Evolutionary conservation across 1,140 invertebrate genomes (phyloP).

Genomic region (Gryon sp.): DNA sequence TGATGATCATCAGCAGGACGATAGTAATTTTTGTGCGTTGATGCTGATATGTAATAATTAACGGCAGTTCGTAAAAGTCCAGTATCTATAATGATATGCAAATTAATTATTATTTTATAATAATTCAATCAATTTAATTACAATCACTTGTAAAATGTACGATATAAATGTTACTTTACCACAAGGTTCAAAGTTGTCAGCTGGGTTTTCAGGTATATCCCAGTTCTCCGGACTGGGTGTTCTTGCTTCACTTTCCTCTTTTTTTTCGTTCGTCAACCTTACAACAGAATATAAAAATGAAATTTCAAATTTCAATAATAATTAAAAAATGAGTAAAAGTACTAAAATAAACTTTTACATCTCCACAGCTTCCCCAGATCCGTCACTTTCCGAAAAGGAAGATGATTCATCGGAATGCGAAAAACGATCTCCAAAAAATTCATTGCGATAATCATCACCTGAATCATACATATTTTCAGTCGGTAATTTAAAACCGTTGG

Average conservation of each 20-base stretch:
- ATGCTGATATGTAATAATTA: constrained; percentile 10
- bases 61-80: neutral
- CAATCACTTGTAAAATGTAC: no score
- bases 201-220: constrained; percentile 1
- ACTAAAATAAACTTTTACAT: neutral
- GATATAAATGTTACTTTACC: constrained; percentile 16
- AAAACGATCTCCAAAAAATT: no score
- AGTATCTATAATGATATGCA: constrained; percentile 11
- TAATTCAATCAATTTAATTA: neutral
- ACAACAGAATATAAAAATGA: neutral
- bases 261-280: neutral
- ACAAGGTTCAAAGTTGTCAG: constrained; percentile 24
- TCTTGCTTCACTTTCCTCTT: constrained; percentile 1
- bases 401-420: neutral
- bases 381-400: neutral
- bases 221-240: constrained; percentile 21
- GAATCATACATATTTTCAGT: no score
- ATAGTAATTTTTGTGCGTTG: constrained; percentile 18
- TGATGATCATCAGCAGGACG: constrained; percentile 45
- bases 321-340: no score
- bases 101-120: neutral
- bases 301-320: no score
- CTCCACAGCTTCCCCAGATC: neutral
- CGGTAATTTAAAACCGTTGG: no score
- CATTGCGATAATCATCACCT: no score